phyloP scores from a whole-genome alignment of 2,888 invertebrate species.

The Lasioglossum leucozonium region DNA sequence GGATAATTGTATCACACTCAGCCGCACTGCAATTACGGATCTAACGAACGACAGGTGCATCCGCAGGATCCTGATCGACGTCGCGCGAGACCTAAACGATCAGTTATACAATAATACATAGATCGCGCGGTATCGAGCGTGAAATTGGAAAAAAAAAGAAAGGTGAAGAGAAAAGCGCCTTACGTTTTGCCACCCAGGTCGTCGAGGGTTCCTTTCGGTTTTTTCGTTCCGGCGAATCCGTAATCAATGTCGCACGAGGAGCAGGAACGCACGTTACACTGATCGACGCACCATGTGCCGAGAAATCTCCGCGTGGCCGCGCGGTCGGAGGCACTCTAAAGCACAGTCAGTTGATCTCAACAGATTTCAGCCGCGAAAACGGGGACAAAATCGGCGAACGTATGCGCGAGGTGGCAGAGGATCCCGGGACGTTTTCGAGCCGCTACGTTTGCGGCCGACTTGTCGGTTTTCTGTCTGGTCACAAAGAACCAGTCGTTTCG shows the following conservation, averaged over 20 bases:
- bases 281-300: conserved; percentile 59
- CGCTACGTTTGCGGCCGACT: conserved; percentile 10
- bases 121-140: neutral
- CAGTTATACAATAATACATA: neutral
- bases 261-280: conserved; percentile 50
- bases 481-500: conserved; percentile 23
- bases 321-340: conserved; percentile 60
- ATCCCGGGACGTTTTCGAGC: conserved; percentile 25
- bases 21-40: conserved; percentile 29
- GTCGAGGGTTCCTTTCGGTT: neutral
- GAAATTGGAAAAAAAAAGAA: neutral
- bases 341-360: conserved; percentile 53
- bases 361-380: conserved; percentile 57
- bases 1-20: conserved; percentile 49
- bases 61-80: neutral
- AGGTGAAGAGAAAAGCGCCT: conserved; percentile 15
- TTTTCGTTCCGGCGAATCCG: conserved; percentile 30
- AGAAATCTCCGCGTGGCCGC: conserved; percentile 59
- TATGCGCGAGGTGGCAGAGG: conserved; percentile 32
- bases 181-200: conserved; percentile 44
- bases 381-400: conserved; percentile 54
- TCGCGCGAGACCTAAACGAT: neutral
- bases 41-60: neutral
- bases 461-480: neutral
- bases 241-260: conserved; percentile 32